phyloP scores from a whole-genome alignment of 2,797 vertebrate genomes.

The Anguilla anguilla region DNA sequence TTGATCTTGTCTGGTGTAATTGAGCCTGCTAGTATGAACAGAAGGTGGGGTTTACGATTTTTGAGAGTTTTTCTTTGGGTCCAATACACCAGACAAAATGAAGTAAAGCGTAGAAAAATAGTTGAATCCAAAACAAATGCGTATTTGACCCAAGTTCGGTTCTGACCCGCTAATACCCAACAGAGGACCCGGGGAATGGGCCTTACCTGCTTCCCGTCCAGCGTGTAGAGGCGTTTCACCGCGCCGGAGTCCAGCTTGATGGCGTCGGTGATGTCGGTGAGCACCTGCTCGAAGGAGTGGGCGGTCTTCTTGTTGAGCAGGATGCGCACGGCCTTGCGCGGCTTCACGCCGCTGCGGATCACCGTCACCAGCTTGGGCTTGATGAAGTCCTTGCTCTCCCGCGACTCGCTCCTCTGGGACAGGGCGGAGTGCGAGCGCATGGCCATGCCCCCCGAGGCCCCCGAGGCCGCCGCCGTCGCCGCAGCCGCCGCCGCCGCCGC shows the following conservation, averaged over 20 bases:
- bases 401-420: slow-evolving; percentile 65
- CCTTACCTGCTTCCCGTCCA: slow-evolving; percentile 94
- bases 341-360: slow-evolving; percentile 94
- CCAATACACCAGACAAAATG: no score
- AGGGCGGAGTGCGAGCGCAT: slow-evolving; percentile 62
- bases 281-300: slow-evolving; percentile 93
- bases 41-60: no score
- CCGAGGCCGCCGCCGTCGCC: slow-evolving; percentile 33
- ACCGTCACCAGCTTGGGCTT: slow-evolving; percentile 97
- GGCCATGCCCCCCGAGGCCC: slow-evolving; percentile 44
- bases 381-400: slow-evolving; percentile 91
- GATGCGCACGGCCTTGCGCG: slow-evolving; percentile 91
- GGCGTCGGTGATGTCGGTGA: slow-evolving; percentile 96
- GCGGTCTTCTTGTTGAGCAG: slow-evolving; percentile 98
- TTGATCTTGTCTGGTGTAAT: no score
- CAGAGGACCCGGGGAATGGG: not conserved
- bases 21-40: no score
- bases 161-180: not conserved
- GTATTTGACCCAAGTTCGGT: no score
- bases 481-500: slow-evolving; percentile 31
- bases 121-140: no score
- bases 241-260: slow-evolving; percentile 96
- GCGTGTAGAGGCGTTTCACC: slow-evolving; percentile 91
- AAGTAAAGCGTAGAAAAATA: no score
- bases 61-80: no score